These are phyloP conservation scores for Pantherophis vulpinus DNA, from an alignment of 2,797 vertebrate genomes.

Conservation along the genomic window DNA sequence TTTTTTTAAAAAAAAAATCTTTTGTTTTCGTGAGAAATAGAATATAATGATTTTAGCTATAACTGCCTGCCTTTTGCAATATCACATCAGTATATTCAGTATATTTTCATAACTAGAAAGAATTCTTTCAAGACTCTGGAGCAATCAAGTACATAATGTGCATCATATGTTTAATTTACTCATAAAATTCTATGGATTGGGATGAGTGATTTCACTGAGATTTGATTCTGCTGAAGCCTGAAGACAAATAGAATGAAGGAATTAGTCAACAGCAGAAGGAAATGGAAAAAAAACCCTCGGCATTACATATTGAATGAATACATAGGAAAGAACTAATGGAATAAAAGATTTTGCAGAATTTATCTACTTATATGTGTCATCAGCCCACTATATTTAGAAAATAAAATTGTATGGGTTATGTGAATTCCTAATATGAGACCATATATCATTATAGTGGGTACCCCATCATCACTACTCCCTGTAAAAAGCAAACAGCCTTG, in stretches of 20 bases:
- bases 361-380: neutral
- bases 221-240: conserved; percentile 1
- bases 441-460: neutral
- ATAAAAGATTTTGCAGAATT: neutral
- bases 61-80: conserved; percentile 44
- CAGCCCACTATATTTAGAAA: neutral
- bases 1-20: conserved; percentile 13
- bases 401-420: neutral
- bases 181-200: neutral
- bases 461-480: neutral
- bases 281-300: neutral
- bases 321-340: neutral
- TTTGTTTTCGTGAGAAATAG: conserved; percentile 53
- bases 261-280: neutral
- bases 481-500: neutral
- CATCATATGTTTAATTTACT: conserved; percentile 36
- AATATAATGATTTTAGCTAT: conserved; percentile 53
- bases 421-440: neutral
- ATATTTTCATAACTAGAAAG: conserved; percentile 49
- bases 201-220: neutral
- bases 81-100: conserved; percentile 41
- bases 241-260: conserved; percentile 11
- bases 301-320: neutral
- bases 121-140: conserved; percentile 24
- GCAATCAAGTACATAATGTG: conserved; percentile 40